Base-by-base conservation (phyloP, 2,888 invertebrate genomes). In the Incurvaria masculella region DNA sequence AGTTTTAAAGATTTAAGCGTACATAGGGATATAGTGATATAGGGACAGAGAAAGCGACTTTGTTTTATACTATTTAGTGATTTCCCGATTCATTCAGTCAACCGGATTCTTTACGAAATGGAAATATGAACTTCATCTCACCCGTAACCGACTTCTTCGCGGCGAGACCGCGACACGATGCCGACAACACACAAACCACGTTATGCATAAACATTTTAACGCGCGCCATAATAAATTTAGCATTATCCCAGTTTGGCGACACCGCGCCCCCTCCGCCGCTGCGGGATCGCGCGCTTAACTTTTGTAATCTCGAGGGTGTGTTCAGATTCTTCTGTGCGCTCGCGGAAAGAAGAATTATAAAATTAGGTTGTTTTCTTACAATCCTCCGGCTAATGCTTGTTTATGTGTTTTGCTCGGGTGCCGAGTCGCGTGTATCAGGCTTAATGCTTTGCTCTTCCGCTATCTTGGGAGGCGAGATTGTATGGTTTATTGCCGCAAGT, bases 191-290 rank as follows among this genome's bases (percentile, higher is more conserved):
- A n/a, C n/a, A 11, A 6, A 33, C 11, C 33, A 33, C 33, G 33
- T 14, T 75, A 71, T 75, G 72, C 73, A 73, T 75, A 75, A 76
- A 78, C 75, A 76, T 75, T 78, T 76, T 75, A 76, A 73, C 75
- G 64, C 71, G 72, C 72, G 72, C 33, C 33, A 33, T 33, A 71
- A 76, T 78, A 75, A 78, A 78, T 76, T 75, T 72, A 68, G 70
- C 74, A 73, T 74, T 74, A 74, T 74, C 74, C 72, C 70, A 72
- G 65, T 72, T 68, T 62, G 68, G 68, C 72, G 72, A 72, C 73
- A 72, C 73, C 73, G 71, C 72, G 73, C 71, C 75, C 73, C 72
- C 72, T 72, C 74, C n/a, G 40, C 70, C 68, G 64, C 27, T 20
- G 14, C 26, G 46, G 46, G 46, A 18, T 20, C 41, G 17, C 19